These are phyloP conservation scores for Gambelia wislizenii DNA, from an alignment of 2,797 vertebrate species.

Conservation along the genomic window DNA sequence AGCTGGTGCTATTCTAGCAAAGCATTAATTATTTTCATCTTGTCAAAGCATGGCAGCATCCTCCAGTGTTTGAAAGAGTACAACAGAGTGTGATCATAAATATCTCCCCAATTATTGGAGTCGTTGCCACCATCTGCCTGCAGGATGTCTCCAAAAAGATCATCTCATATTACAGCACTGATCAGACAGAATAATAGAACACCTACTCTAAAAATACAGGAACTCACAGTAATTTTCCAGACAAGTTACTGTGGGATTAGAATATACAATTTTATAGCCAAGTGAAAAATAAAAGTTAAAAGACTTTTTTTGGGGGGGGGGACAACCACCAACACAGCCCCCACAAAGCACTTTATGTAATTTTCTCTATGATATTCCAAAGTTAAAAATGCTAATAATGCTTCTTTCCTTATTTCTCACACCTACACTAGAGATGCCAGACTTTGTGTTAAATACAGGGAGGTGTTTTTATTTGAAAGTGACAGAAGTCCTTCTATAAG, in stretches of 20 bases:
- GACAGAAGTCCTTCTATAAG: neutral
- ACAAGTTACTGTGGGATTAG: neutral
- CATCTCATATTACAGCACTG: neutral
- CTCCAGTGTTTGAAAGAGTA: conserved; percentile 35
- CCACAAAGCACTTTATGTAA: neutral
- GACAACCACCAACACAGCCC: neutral
- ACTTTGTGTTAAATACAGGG: neutral
- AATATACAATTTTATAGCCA: neutral
- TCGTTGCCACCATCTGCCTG: neutral
- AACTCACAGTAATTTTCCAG: conserved; percentile 12
- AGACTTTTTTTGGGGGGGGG: too few species aligned
- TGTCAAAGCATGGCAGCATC: neutral
- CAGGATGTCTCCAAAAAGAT: conserved; percentile 1
- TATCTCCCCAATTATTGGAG: neutral
- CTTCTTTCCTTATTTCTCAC: neutral
- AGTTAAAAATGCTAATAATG: neutral
- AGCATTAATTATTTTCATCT: neutral
- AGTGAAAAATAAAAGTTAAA: neutral
- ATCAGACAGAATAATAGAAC: conserved; percentile 6
- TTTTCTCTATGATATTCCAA: neutral
- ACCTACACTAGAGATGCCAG: neutral
- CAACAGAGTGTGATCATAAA: neutral
- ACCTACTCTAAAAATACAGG: neutral
- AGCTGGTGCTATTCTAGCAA: neutral
- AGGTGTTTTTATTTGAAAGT: neutral